Conservation (phyloP, 2,797 vertebrate species). For the Phrynocephalus guinanensis region DNA sequence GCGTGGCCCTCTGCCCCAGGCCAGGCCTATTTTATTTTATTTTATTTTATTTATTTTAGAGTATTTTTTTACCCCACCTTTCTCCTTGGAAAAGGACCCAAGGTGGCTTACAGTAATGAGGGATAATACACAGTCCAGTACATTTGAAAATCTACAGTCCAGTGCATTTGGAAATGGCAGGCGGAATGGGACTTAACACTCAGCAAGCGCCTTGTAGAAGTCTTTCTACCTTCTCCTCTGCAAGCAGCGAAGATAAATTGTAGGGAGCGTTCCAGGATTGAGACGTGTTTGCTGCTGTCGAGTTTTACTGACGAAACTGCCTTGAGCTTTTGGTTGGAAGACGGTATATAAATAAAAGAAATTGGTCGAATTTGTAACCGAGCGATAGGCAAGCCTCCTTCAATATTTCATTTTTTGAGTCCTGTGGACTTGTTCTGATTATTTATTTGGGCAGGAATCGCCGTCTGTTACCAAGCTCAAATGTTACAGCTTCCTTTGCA, state of each 20-base stretch:
- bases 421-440: conserved; percentile 34
- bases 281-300: not conserved
- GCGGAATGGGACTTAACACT: too few relatives aligned
- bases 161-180: too few relatives aligned
- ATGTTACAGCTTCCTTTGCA: conserved; percentile 52
- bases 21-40: too few relatives aligned
- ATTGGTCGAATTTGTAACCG: not conserved
- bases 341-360: not conserved
- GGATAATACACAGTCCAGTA: too few relatives aligned
- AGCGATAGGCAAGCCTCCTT: not conserved
- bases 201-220: not conserved
- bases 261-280: too few relatives aligned
- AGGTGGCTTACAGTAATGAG: too few relatives aligned
- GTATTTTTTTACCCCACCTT: too few relatives aligned
- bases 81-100: too few relatives aligned
- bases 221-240: not conserved
- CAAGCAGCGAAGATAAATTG: not conserved
- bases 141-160: too few relatives aligned
- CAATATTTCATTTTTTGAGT: not conserved
- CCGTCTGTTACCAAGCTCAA: conserved; percentile 38
- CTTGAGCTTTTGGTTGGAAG: not conserved
- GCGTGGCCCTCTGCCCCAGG: too few relatives aligned
- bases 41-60: too few relatives aligned
- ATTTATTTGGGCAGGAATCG: conserved; percentile 29
- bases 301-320: not conserved